Evolutionary conservation across 2,797 vertebrate genomes (phyloP).

Genomic region (Ctenochaetus hawaiiensis): DNA sequence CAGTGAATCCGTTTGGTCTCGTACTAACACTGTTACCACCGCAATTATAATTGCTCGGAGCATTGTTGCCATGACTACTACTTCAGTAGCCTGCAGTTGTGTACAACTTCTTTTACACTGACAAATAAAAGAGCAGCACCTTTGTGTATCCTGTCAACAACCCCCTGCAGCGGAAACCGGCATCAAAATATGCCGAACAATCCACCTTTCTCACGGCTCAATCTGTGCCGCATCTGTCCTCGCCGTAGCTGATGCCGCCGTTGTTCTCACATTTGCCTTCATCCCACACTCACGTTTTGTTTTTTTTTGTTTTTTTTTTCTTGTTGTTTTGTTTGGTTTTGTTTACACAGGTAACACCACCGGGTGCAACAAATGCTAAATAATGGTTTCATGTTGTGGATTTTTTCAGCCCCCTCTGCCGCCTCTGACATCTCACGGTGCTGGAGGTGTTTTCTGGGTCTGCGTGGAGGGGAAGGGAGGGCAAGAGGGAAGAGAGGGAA

Average conservation of each 20-base stretch:
- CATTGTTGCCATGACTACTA: slow-evolving; percentile 75
- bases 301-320: no score
- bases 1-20: slow-evolving; percentile 65
- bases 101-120: slow-evolving; percentile 61
- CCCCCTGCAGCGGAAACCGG: slow-evolving; percentile 37
- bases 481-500: slow-evolving; percentile 70
- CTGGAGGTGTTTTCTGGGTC: slow-evolving; percentile 72
- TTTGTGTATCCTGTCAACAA: slow-evolving; percentile 65
- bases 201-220: slow-evolving; percentile 58
- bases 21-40: slow-evolving; percentile 46
- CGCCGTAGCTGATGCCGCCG: slow-evolving; percentile 13
- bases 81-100: slow-evolving; percentile 62
- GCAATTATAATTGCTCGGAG: slow-evolving; percentile 63
- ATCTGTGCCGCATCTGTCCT: slow-evolving; percentile 43
- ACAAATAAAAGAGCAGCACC: slow-evolving; percentile 49
- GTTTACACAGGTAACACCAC: slow-evolving; percentile 78
- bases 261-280: slow-evolving; percentile 49
- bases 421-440: slow-evolving; percentile 67
- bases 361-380: slow-evolving; percentile 73
- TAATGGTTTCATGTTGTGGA: slow-evolving; percentile 72
- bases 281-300: slow-evolving; percentile 35
- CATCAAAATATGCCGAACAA: slow-evolving; percentile 37
- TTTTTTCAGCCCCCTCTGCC: slow-evolving; percentile 63
- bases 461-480: slow-evolving; percentile 47
- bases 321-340: slow-evolving; percentile 28